phyloP scores from a whole-genome alignment of 2,888 invertebrate species.

The Disparrhopalites patrizii region DNA sequence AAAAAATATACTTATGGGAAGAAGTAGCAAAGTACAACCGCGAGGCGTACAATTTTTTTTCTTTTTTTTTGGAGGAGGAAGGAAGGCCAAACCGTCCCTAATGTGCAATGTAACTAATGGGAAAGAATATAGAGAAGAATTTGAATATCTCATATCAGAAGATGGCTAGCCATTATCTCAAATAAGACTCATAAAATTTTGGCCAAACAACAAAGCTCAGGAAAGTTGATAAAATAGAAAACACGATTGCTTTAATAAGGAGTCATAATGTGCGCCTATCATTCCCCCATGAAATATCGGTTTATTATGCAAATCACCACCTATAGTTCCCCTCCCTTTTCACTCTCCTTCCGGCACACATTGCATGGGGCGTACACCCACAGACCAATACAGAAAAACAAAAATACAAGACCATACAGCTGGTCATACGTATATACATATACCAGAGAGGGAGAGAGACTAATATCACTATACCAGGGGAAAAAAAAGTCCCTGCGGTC shows the following conservation, averaged over 20 bases:
- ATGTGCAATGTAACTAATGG: conserved; percentile 41
- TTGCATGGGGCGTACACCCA: neutral
- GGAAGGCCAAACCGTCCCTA: conserved; percentile 32
- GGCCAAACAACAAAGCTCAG: conserved; percentile 30
- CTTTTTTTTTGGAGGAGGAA: too few relatives aligned
- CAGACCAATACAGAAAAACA: too few relatives aligned
- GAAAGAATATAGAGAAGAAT: conserved; percentile 35
- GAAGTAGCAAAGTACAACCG: too few relatives aligned
- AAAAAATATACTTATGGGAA: too few relatives aligned
- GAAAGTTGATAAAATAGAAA: conserved; percentile 33
- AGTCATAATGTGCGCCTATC: conserved; percentile 39
- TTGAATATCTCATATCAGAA: conserved; percentile 28
- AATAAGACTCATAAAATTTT: conserved; percentile 35
- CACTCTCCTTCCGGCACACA: conserved; percentile 17
- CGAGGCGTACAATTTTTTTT: conserved; percentile 31
- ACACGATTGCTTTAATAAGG: conserved; percentile 42
- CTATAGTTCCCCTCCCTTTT: conserved; percentile 19
- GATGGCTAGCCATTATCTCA: conserved; percentile 25
- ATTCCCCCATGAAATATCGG: conserved; percentile 38
- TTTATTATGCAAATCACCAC: conserved; percentile 43
- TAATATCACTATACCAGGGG: too few relatives aligned
- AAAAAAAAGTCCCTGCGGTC: conserved; percentile 4
- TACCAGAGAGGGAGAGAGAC: too few relatives aligned
- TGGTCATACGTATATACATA: too few relatives aligned
- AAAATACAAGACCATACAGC: too few relatives aligned